Evolutionary conservation across 1,140 invertebrate genomes (phyloP).

Genomic region (Oedothorax gibbosus): DNA sequence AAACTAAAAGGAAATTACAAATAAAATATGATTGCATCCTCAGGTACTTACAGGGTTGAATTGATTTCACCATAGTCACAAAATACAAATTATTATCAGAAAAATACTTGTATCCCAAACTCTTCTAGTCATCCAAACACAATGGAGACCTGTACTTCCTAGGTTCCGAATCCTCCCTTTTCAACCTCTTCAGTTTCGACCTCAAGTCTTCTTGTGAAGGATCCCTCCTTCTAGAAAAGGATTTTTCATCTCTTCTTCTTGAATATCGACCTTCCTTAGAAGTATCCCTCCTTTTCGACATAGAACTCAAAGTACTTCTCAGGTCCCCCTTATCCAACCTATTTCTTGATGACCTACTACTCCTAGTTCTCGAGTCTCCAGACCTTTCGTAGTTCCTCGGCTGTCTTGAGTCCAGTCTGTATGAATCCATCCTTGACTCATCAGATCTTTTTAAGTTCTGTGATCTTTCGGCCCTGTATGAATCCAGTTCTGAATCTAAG

Average conservation of each 20-base stretch:
- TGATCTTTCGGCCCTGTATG: too few species aligned
- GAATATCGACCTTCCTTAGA: not conserved
- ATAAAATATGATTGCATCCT: too few species aligned
- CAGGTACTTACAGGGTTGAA: too few species aligned
- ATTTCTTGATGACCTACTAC: not conserved
- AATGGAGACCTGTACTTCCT: constrained; percentile 35
- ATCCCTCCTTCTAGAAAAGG: not conserved
- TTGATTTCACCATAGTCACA: too few species aligned
- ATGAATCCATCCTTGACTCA: too few species aligned
- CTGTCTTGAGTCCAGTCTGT: too few species aligned
- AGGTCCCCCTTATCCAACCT: not conserved
- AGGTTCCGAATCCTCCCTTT: not conserved
- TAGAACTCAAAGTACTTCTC: not conserved
- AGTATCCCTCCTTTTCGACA: not conserved
- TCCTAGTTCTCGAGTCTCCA: not conserved
- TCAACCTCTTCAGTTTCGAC: constrained; percentile 33
- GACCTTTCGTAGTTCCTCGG: not conserved
- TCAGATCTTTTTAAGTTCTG: too few species aligned
- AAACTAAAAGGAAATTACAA: too few species aligned
- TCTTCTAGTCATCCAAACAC: constrained; percentile 9
- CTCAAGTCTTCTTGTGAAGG: constrained; percentile 11
- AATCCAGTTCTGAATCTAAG: too few species aligned
- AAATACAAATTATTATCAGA: not conserved
- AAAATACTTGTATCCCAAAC: not conserved
- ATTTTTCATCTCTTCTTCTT: not conserved